phyloP scores from a whole-genome alignment of 1,140 invertebrate genomes.

The Lutraria rhynchaena region DNA sequence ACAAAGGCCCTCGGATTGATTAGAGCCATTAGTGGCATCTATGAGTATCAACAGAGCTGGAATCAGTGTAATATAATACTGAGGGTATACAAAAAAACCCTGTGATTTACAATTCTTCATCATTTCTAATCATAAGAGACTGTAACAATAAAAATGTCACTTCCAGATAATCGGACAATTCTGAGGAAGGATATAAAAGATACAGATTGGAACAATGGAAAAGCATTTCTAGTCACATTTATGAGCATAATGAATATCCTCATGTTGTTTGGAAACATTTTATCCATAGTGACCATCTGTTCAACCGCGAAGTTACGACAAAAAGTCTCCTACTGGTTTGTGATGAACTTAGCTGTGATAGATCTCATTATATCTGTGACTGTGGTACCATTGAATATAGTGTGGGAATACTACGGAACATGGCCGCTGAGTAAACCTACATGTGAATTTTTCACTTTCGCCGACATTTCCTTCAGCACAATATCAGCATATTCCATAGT shows the following conservation, averaged over 20 bases:
- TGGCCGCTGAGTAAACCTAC: slow-evolving; percentile 62
- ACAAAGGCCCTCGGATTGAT: slow-evolving; percentile 27
- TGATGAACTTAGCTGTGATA: slow-evolving; percentile 65
- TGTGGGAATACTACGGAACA: slow-evolving; percentile 65
- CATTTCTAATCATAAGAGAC: no score
- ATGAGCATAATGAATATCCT: slow-evolving; percentile 58
- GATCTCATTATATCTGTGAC: slow-evolving; percentile 62
- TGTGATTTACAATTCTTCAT: no score
- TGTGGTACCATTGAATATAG: slow-evolving; percentile 65
- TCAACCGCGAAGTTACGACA: slow-evolving; percentile 48
- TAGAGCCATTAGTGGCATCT: no score
- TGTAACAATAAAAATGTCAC: neutral
- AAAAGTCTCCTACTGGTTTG: slow-evolving; percentile 66
- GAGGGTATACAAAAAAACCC: no score
- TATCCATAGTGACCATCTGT: slow-evolving; percentile 65
- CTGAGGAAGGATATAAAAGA: slow-evolving; percentile 46
- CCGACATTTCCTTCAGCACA: slow-evolving; percentile 64
- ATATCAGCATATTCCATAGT: slow-evolving; percentile 65
- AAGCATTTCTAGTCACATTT: slow-evolving; percentile 53
- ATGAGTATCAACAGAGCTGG: no score
- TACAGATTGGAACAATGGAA: slow-evolving; percentile 40
- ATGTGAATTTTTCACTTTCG: slow-evolving; percentile 63
- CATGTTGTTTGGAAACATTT: slow-evolving; percentile 64
- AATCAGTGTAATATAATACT: no score
- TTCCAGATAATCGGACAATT: slow-evolving; percentile 16